phyloP scores from a whole-genome alignment of 2,888 invertebrate genomes.

The Metallyticus violacea region DNA sequence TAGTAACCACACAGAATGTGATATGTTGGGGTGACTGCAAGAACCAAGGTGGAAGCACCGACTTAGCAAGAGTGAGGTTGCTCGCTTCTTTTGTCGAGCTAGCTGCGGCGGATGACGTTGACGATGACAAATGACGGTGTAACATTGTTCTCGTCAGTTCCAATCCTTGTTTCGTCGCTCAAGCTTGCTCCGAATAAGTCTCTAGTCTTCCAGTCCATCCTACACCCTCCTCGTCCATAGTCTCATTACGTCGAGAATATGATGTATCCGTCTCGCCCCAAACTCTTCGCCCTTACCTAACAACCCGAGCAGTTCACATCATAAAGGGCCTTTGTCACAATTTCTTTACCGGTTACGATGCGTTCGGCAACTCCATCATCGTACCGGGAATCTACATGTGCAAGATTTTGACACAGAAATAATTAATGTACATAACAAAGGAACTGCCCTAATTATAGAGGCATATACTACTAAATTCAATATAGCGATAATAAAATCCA shows the following conservation, averaged over 20 bases:
- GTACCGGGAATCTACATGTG: too few relatives aligned
- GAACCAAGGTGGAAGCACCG: background rate
- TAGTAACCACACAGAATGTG: background rate
- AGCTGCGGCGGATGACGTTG: constrained; percentile 11
- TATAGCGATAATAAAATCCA: too few relatives aligned
- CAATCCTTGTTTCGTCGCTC: constrained; percentile 25
- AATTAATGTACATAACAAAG: too few relatives aligned
- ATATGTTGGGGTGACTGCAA: background rate
- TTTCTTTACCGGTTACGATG: too few relatives aligned
- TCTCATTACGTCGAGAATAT: constrained; percentile 12
- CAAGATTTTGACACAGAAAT: too few relatives aligned
- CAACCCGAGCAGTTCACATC: background rate
- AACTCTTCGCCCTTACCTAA: background rate
- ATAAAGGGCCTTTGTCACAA: background rate
- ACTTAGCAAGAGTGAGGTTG: background rate
- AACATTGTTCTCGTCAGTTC: constrained; percentile 25
- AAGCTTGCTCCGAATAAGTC: constrained; percentile 5
- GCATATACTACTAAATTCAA: too few relatives aligned
- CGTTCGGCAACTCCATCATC: too few relatives aligned
- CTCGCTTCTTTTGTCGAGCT: constrained; percentile 7
- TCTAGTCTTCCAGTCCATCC: background rate
- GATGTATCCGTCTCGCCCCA: constrained; percentile 4
- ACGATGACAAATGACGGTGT: constrained; percentile 24
- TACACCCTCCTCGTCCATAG: background rate
- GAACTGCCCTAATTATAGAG: too few relatives aligned